These are phyloP conservation scores for Erpetoichthys calabaricus DNA, from an alignment of 2,797 vertebrate species.

Conservation along the genomic window DNA sequence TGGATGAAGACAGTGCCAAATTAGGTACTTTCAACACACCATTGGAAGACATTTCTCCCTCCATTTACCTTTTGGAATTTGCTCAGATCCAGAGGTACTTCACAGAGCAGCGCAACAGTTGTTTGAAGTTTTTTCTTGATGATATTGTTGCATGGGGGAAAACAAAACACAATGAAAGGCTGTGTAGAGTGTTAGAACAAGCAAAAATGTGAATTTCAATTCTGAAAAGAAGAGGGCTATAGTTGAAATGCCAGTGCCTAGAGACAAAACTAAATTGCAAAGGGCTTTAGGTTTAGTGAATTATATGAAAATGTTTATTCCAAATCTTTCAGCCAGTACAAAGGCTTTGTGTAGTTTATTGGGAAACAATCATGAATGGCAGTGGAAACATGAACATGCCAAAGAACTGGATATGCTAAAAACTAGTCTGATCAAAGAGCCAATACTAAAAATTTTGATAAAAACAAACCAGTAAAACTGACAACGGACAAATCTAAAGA, in stretches of 20 bases:
- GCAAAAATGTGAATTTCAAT: too few species aligned
- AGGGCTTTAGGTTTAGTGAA: not conserved
- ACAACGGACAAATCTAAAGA: too few species aligned
- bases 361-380: too few species aligned
- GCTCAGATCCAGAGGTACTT: not conserved
- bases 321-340: too few species aligned
- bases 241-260: not conserved
- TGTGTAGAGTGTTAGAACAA: not conserved
- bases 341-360: too few species aligned
- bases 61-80: not conserved
- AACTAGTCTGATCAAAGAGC: too few species aligned
- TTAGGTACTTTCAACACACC: not conserved
- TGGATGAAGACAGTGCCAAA: not conserved
- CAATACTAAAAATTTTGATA: too few species aligned
- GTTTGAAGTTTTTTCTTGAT: not conserved
- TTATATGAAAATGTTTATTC: not conserved
- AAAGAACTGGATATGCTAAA: too few species aligned
- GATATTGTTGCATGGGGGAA: not conserved
- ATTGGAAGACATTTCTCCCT: not conserved
- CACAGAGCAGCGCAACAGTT: not conserved
- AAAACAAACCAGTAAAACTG: too few species aligned
- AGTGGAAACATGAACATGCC: too few species aligned
- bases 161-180: not conserved
- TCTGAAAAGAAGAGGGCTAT: not conserved
- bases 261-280: not conserved